Evolutionary conservation across 64 coral and sea anemone species (phyloP), one percentile per base, ranked within the genome.

Genomic region (Porites lutea): DNA sequence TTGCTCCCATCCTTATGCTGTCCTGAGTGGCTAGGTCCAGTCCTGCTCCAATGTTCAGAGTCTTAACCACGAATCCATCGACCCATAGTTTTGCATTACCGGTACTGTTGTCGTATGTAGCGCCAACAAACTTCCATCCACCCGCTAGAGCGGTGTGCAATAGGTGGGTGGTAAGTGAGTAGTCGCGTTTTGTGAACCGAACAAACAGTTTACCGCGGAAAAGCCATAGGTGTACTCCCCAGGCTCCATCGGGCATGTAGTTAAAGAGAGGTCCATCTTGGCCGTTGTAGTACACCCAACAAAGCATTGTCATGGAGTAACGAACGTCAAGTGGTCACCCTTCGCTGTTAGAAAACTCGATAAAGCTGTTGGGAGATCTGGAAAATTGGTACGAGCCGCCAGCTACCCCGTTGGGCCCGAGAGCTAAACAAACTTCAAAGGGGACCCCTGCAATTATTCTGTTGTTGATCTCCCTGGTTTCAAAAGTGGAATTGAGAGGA

Each of bases 331-430:
- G 27, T 6, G 45, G 18, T 12, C 52, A 50, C 4, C 73, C 73
- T 13, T 60, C 65, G 52, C 18, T 52, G 21, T 48, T 59, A 44
- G 67, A 20, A 60, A 93, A 93, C 66, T 88, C 86, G 13, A 93
- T 93, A 19, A 88, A 93, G 60, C 92, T 93, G n/a, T 27, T 73
- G 48, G 46, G 62, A 4, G 43, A 21, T 64, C 92, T 85, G 3
- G 45, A 18, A 27, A 94, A 89, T 71, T 48, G n/a, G 13, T 94
- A 82, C 4, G 92, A 89, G 0, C 92, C 92, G 3, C 77, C 77
- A 19, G 65, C 58, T 58, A 75, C 79, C 8, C 86, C 92, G 53
- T 65, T 20, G 13, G 86, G 86, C 13, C 92, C 92, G 47, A 61
- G 19, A 20, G 77, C 69, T 14, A 82, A 10, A 9, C 16, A 11